Evolutionary conservation across 2,113 vertebrate genomes (phyloP).

Genomic region (Microcebus murinus): DNA sequence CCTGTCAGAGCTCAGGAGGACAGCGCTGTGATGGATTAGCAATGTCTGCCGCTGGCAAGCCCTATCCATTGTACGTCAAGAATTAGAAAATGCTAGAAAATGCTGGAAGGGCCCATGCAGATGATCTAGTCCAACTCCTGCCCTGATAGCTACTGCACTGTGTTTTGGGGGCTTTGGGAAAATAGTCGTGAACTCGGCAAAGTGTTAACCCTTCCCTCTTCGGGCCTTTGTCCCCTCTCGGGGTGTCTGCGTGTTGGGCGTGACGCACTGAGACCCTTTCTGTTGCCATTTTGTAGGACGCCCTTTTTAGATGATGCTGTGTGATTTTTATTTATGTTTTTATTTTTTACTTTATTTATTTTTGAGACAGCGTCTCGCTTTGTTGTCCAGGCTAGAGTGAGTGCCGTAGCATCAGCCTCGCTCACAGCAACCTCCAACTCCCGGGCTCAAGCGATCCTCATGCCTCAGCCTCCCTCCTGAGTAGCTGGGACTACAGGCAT

Average conservation of each 20-base stretch:
- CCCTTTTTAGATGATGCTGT: background rate
- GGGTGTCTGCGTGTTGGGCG: background rate
- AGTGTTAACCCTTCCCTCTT: background rate
- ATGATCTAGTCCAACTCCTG: background rate
- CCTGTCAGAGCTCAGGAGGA: background rate
- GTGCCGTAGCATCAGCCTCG: too few species aligned
- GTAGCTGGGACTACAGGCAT: too few species aligned
- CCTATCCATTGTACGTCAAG: background rate
- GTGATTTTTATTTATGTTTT: background rate
- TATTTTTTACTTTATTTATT: too few species aligned
- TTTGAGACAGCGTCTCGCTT: too few species aligned
- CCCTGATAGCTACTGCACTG: background rate
- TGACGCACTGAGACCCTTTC: fast-evolving
- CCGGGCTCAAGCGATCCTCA: too few species aligned
- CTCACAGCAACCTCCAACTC: too few species aligned
- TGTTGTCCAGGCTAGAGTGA: too few species aligned
- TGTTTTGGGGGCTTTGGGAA: background rate
- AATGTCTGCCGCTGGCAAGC: background rate
- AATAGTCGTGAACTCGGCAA: background rate
- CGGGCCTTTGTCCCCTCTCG: background rate
- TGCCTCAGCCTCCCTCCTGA: too few species aligned
- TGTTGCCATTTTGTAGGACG: background rate
- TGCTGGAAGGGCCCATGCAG: background rate
- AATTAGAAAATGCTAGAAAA: background rate
- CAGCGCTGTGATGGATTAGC: background rate